Evolutionary conservation across 2,113 vertebrate genomes (phyloP).

Genomic region (Tricholaema leucomelas): DNA sequence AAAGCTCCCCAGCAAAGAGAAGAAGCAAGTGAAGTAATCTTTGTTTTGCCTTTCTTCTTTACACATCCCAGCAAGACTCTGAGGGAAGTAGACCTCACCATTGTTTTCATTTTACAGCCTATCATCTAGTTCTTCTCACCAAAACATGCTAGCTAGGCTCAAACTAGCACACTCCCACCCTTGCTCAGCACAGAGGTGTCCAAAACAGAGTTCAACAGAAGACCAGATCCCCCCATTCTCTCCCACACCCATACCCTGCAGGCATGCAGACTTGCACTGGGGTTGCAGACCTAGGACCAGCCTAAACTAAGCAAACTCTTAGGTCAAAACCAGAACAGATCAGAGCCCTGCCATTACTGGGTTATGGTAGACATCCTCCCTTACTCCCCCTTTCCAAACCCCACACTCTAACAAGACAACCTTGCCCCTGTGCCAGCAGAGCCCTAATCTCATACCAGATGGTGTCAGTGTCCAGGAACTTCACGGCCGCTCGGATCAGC

Average conservation of each 20-base stretch:
- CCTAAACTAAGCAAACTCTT: neutral
- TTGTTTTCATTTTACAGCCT: too few species aligned
- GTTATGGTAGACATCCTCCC: neutral
- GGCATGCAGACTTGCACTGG: neutral
- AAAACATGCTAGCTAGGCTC: too few species aligned
- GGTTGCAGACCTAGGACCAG: neutral
- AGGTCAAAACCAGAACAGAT: neutral
- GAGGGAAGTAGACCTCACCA: too few species aligned
- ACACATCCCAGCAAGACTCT: too few species aligned
- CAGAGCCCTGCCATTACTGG: neutral
- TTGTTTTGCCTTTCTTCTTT: too few species aligned
- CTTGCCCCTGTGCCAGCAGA: rapidly evolving
- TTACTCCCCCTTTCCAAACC: neutral
- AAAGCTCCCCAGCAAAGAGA: too few species aligned
- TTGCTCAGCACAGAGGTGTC: neutral
- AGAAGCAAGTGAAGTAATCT: too few species aligned
- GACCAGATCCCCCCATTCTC: neutral
- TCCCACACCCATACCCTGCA: neutral
- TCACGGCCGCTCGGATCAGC: slow-evolving; percentile 87
- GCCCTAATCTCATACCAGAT: slow-evolving; percentile 80
- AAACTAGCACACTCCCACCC: too few species aligned
- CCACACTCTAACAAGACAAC: too few species aligned
- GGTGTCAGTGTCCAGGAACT: slow-evolving; percentile 95
- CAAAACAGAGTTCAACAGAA: neutral
- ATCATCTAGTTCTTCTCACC: too few species aligned